phyloP scores from a whole-genome alignment of 2,888 invertebrate genomes.

The Rotaria macrura region DNA sequence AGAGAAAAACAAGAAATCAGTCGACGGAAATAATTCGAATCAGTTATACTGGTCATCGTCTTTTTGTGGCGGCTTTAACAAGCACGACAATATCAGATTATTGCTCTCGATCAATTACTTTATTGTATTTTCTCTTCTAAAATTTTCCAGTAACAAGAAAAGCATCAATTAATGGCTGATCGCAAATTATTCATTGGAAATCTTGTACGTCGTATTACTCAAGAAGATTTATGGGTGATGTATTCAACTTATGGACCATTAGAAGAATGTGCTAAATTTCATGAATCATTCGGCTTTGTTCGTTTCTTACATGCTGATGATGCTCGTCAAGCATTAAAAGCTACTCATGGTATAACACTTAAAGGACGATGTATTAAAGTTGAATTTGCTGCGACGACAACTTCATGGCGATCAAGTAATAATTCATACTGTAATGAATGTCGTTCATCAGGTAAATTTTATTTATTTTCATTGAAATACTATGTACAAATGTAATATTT shows the following conservation, averaged over 20 bases:
- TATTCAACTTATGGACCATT: not conserved
- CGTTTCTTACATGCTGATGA: not conserved
- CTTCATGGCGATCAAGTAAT: not conserved
- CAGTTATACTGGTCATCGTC: not conserved
- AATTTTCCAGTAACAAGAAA: not conserved
- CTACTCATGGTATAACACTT: not conserved
- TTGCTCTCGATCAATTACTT: not conserved
- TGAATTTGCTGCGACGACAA: not conserved
- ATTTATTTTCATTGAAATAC: not conserved
- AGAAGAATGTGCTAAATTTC: constrained; percentile 13
- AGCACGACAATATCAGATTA: not conserved
- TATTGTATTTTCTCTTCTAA: not conserved
- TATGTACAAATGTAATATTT: not conserved
- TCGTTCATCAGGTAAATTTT: not conserved
- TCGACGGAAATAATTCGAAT: not conserved
- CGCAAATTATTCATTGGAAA: constrained; percentile 1
- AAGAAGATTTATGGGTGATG: not conserved
- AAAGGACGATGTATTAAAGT: constrained; percentile 9
- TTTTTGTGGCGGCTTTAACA: not conserved
- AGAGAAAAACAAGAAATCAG: not conserved
- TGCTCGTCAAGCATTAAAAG: constrained; percentile 4
- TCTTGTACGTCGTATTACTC: constrained; percentile 4
- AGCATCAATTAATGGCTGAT: not conserved
- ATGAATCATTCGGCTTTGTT: constrained; percentile 13
- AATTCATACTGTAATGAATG: not conserved